Evolutionary conservation across 1,140 invertebrate species (phyloP).

Genomic region (Temnothorax longispinosus): DNA sequence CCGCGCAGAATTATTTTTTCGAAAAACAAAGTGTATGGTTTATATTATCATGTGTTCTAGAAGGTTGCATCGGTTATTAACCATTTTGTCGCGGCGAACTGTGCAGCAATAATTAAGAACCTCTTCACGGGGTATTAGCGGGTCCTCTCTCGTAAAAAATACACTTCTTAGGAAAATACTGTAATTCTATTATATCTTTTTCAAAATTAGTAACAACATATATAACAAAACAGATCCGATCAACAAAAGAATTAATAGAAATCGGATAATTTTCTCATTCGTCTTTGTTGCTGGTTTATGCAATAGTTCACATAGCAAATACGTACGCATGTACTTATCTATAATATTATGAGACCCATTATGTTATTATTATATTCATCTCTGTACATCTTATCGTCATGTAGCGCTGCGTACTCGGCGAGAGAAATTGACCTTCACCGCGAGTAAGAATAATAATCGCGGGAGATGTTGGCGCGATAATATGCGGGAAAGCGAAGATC

Average conservation of each 20-base stretch:
- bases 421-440: conserved; percentile 53
- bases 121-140: background rate
- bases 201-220: no score
- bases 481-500: conserved; percentile 42
- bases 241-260: background rate
- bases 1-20: conserved; percentile 29
- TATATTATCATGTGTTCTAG: conserved; percentile 6
- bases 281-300: background rate
- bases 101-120: background rate
- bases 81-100: background rate
- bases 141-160: no score
- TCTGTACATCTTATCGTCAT: background rate
- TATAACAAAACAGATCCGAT: background rate
- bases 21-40: conserved; percentile 45
- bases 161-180: no score
- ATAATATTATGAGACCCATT: conserved; percentile 19
- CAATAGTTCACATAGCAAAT: background rate
- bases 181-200: no score
- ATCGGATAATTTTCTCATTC: background rate
- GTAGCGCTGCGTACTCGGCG: background rate
- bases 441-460: conserved; percentile 39
- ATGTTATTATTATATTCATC: conserved; percentile 19
- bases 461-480: conserved; percentile 46
- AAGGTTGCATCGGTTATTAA: background rate
- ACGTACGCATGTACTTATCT: background rate